Evolutionary conservation across 2,797 vertebrate species (phyloP).

Genomic region (Bovichtus diacanthus): DNA sequence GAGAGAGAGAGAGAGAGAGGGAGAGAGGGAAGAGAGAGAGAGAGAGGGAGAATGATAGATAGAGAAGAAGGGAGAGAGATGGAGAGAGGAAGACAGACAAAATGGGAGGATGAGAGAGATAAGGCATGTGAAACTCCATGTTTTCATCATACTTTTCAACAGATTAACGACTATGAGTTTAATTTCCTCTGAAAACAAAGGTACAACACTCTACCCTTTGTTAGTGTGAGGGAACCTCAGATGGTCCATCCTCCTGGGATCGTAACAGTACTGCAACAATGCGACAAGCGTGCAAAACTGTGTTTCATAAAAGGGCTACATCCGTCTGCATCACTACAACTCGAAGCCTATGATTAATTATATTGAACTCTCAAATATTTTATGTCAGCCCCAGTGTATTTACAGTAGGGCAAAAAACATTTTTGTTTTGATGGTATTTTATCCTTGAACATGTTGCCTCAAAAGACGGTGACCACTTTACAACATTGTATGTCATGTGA

Average conservation of each 20-base stretch:
- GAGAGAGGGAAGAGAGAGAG: conserved; percentile 2
- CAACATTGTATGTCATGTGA: no score
- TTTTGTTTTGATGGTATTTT: background rate
- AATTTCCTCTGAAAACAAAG: conserved; percentile 18
- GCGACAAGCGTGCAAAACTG: conserved; percentile 10
- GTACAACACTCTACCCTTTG: background rate
- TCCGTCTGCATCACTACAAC: conserved; percentile 7
- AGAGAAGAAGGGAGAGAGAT: conserved; percentile 13
- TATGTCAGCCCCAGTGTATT: background rate
- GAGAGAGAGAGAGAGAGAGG: background rate
- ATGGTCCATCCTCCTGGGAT: conserved; percentile 8
- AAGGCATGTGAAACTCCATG: background rate
- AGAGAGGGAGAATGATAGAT: conserved; percentile 30
- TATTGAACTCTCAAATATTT: background rate
- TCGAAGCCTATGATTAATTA: background rate
- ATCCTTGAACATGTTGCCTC: background rate
- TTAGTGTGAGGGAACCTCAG: background rate
- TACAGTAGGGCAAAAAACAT: background rate
- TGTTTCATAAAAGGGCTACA: conserved; percentile 9
- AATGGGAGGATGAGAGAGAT: conserved; percentile 1
- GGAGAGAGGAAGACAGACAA: conserved; percentile 4
- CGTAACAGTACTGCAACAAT: background rate
- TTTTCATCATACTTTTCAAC: background rate
- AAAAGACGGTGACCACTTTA: no score
- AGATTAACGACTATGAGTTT: background rate